Evolutionary conservation across 2,797 vertebrate genomes (phyloP).

Genomic region (Adelosebastes latens): DNA sequence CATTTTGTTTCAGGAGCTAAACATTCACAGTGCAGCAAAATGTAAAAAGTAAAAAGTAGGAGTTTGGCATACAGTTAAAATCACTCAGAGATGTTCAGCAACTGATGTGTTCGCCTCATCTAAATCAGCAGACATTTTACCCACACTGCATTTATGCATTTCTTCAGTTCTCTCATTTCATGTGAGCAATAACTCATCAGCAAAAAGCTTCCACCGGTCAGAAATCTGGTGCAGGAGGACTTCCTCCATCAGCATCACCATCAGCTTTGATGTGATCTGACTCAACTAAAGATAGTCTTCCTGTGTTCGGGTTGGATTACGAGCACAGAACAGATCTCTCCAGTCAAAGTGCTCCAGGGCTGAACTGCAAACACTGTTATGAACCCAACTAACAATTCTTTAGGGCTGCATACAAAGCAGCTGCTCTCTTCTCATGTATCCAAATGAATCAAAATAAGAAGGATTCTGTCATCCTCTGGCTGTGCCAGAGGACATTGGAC

Average conservation of each 20-base stretch:
- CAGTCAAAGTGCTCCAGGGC: slow-evolving; percentile 3
- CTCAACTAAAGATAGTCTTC: slow-evolving; percentile 23
- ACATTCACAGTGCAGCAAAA: not conserved
- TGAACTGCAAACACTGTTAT: not conserved
- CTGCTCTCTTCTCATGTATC: not conserved
- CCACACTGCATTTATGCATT: not conserved
- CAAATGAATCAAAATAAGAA: not conserved
- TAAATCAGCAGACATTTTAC: not conserved
- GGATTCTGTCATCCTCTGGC: too few relatives aligned
- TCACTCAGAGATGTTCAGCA: not conserved
- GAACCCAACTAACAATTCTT: not conserved
- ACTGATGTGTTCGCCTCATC: not conserved
- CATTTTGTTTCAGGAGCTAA: not conserved
- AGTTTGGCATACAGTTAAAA: not conserved
- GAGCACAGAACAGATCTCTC: not conserved
- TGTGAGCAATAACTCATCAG: not conserved
- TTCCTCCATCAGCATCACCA: not conserved
- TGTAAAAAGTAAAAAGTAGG: not conserved
- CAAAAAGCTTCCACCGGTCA: not conserved
- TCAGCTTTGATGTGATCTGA: slow-evolving; percentile 30
- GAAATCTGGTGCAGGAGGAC: not conserved
- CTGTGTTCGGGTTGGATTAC: slow-evolving; percentile 26
- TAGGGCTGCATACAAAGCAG: not conserved
- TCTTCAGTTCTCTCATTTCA: slow-evolving; percentile 1
- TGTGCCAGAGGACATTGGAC: too few relatives aligned